Conservation (phyloP, 2,888 invertebrate genomes). For the Muscina levida region DNA sequence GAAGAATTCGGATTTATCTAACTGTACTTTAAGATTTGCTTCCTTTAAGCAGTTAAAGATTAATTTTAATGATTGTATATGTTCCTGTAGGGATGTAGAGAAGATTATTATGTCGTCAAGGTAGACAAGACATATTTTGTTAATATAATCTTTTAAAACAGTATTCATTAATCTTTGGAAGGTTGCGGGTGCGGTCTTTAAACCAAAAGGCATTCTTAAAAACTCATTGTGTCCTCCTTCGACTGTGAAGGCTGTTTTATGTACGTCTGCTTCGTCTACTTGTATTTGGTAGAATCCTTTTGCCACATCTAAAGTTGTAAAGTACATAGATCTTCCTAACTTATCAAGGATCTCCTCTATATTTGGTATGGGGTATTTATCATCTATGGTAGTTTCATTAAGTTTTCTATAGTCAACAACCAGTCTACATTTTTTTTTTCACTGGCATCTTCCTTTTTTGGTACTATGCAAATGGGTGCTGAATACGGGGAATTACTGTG, state of each 20-base stretch:
- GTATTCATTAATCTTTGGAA: conserved; percentile 66
- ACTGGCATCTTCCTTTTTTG: conserved; percentile 23
- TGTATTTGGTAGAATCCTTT: conserved; percentile 3
- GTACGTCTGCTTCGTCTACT: background rate
- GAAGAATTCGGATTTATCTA: conserved; percentile 54
- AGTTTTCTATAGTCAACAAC: conserved; percentile 38
- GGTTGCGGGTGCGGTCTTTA: conserved; percentile 55
- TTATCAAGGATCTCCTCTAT: conserved; percentile 28
- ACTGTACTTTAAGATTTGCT: conserved; percentile 55
- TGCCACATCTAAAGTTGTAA: conserved; percentile 21
- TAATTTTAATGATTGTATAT: conserved; percentile 38
- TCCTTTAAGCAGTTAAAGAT: conserved; percentile 39
- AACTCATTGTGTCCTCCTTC: conserved; percentile 24
- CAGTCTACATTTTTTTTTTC: conserved; percentile 24
- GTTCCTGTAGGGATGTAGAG: conserved; percentile 53
- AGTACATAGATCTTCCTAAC: conserved; percentile 22
- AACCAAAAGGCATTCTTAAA: conserved; percentile 8
- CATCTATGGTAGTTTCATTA: conserved; percentile 28
- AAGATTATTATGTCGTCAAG: conserved; percentile 65
- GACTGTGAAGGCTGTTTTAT: conserved; percentile 34
- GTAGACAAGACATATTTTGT: conserved; percentile 62
- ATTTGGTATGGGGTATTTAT: conserved; percentile 22
- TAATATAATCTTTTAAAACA: conserved; percentile 52
- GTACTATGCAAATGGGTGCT: conserved; percentile 5
- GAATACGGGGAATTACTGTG: conserved; percentile 19